phyloP scores from a whole-genome alignment of 2,113 vertebrate genomes.

The Lophura nycthemera region DNA sequence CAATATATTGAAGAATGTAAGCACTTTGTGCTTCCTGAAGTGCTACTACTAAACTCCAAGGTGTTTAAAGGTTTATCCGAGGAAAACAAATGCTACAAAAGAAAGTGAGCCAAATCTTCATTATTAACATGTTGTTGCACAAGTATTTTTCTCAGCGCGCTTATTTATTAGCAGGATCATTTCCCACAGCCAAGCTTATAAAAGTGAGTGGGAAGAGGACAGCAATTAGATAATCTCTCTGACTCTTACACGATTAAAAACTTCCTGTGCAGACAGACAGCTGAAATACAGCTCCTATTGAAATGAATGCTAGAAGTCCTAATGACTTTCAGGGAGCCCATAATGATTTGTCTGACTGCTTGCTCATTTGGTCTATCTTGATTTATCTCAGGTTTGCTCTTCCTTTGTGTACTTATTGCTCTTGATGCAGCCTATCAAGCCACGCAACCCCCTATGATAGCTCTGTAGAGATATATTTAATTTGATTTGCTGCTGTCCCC shows the following conservation, averaged over 20 bases:
- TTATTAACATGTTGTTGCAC: background rate
- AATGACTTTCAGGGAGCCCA: constrained; percentile 19
- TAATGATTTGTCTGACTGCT: constrained; percentile 57
- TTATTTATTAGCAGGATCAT: constrained; percentile 8
- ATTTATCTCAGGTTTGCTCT: constrained; percentile 64
- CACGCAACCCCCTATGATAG: constrained; percentile 31
- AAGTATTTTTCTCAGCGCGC: background rate
- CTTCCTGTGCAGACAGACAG: background rate
- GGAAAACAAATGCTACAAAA: background rate
- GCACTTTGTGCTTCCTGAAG: background rate
- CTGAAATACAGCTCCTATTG: background rate
- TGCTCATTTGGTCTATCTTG: constrained; percentile 52
- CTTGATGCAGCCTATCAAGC: constrained; percentile 49
- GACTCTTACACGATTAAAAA: constrained; percentile 37
- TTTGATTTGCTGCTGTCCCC: constrained; percentile 69
- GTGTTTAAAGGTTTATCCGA: background rate
- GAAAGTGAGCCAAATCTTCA: background rate
- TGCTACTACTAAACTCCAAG: background rate
- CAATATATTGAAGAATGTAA: background rate
- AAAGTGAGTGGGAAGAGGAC: background rate
- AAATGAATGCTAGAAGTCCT: constrained; percentile 6
- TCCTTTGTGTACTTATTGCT: constrained; percentile 53
- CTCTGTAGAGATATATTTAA: constrained; percentile 67
- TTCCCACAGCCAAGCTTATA: background rate
- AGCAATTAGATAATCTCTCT: constrained; percentile 34